Percentiles rank a stretch among this genome's conserved stretches.
Conservation (phyloP, 2,888 invertebrate genomes). For the Netelia virgata region DNA sequence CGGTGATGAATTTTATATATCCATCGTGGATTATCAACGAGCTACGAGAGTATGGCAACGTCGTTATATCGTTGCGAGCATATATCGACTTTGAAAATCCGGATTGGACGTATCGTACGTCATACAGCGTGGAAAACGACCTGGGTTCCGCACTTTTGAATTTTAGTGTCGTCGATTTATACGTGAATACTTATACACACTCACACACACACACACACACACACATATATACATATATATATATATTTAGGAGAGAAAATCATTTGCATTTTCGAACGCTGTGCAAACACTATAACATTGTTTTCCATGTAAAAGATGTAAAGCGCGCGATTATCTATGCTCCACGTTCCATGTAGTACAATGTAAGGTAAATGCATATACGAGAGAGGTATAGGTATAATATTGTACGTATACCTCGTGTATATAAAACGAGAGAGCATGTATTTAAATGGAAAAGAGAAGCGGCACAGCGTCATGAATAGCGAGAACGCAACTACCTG, state of each 20-base stretch:
- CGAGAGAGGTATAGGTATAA: background rate
- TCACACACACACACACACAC: no score
- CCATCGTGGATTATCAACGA: background rate
- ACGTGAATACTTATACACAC: no score
- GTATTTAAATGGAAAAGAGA: conserved; percentile 48
- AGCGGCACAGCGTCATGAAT: conserved; percentile 30
- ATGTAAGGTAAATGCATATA: conserved; percentile 5
- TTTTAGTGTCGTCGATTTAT: no score
- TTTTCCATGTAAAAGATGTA: conserved; percentile 33
- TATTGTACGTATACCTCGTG: background rate
- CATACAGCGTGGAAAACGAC: background rate
- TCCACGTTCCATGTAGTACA: conserved; percentile 8
- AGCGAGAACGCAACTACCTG: conserved; percentile 5
- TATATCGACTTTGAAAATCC: background rate
- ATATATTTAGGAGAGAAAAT: background rate
- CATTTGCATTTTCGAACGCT: conserved; percentile 23
- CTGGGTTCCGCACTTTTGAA: no score
- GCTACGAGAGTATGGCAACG: background rate
- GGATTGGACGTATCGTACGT: background rate
- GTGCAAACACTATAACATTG: conserved; percentile 20
- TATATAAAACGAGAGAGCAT: background rate
- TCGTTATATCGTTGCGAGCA: background rate
- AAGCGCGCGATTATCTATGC: background rate
- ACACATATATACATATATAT: no score
- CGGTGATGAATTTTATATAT: background rate